These are phyloP conservation scores for Dromius quadrimaculatus DNA, from an alignment of 2,888 invertebrate species.

Conservation along the genomic window DNA sequence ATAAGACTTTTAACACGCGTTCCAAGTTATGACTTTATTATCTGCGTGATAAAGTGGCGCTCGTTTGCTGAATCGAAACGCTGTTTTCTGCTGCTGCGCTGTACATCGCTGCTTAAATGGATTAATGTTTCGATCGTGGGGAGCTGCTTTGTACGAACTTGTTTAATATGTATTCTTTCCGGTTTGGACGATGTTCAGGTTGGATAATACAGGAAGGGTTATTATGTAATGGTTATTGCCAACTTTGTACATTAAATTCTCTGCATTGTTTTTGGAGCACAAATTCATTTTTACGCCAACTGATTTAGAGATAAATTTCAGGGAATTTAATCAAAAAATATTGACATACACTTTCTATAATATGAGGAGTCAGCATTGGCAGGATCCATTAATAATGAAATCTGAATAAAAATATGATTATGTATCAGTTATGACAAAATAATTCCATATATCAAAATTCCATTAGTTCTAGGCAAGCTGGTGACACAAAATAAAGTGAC, in stretches of 20 bases:
- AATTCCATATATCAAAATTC: neutral
- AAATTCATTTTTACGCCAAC: too few species aligned
- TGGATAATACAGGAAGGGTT: neutral
- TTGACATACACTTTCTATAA: too few species aligned
- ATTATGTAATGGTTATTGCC: conserved; percentile 2
- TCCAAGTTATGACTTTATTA: conserved; percentile 58
- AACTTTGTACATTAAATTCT: neutral
- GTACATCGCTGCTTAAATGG: conserved; percentile 30
- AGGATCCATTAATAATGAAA: too few species aligned
- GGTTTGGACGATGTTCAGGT: neutral
- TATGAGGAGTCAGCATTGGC: too few species aligned
- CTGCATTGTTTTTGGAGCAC: conserved; percentile 25
- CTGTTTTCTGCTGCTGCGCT: neutral
- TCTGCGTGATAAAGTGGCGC: conserved; percentile 59
- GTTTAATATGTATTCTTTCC: conserved; percentile 25
- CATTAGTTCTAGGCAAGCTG: too few species aligned
- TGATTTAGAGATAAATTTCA: too few species aligned
- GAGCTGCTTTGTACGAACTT: neutral
- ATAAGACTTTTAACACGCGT: conserved; percentile 56
- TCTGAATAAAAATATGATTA: neutral
- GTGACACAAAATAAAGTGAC: neutral
- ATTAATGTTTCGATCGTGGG: conserved; percentile 25
- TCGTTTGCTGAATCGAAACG: conserved; percentile 47
- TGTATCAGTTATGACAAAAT: neutral
- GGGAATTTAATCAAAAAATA: too few species aligned